Conservation (phyloP, 2,888 invertebrate species). For the Dromius quadrimaculatus region DNA sequence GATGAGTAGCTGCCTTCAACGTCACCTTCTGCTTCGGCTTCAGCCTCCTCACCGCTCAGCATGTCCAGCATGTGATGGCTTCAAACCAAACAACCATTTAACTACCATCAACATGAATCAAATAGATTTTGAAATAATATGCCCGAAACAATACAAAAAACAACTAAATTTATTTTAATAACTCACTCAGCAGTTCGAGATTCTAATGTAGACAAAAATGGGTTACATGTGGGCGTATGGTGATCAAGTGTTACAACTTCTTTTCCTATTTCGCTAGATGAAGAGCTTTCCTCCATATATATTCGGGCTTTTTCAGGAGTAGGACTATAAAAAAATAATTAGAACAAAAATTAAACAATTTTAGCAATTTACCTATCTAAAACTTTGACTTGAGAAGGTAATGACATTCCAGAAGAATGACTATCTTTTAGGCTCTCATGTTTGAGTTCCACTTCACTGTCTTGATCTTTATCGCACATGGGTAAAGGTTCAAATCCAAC, state of each 20-base stretch:
- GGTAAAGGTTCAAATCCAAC: conserved; percentile 63
- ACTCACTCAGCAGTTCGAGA: conserved; percentile 58
- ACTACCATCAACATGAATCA: background rate
- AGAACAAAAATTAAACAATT: conserved; percentile 11
- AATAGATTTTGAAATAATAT: too few species aligned
- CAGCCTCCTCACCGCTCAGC: conserved; percentile 76
- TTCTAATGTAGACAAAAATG: conserved; percentile 60
- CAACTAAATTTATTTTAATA: background rate
- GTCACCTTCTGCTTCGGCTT: conserved; percentile 66
- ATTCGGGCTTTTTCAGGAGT: conserved; percentile 61
- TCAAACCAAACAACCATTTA: conserved; percentile 53
- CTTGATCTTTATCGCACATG: conserved; percentile 64
- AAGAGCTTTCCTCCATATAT: conserved; percentile 66
- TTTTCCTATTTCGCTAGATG: conserved; percentile 66
- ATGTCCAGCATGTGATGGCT: conserved; percentile 75
- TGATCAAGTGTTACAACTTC: conserved; percentile 62
- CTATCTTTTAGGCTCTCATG: conserved; percentile 60
- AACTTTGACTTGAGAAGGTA: conserved; percentile 61
- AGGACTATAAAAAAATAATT: conserved; percentile 53
- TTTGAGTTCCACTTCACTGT: conserved; percentile 63
- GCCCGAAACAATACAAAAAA: background rate
- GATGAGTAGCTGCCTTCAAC: conserved; percentile 92
- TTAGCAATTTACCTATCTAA: conserved; percentile 39
- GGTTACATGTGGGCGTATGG: conserved; percentile 60
- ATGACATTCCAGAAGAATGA: conserved; percentile 60